A percentile compares a stretch with the other conserved stretches of the same genome.
Conservation (phyloP, 2,888 invertebrate species). For the Amiota communis region DNA sequence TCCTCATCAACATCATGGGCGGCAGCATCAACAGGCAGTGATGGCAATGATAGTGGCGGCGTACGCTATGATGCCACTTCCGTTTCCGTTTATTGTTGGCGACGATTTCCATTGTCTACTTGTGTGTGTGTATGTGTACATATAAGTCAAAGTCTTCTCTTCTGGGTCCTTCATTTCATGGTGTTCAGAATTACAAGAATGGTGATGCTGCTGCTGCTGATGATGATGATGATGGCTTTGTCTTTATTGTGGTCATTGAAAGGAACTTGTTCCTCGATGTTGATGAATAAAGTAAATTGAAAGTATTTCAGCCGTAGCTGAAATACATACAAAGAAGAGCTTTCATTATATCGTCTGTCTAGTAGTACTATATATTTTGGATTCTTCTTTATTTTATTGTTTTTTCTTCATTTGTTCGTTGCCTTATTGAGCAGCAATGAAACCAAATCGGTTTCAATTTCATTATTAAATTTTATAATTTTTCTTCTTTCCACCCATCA, state of each 20-base stretch:
- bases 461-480: constrained; percentile 19
- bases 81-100: constrained; percentile 21
- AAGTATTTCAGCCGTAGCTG: not conserved
- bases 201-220: not conserved
- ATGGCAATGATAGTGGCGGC: not conserved
- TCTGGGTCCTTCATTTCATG: too few species aligned
- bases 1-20: not conserved
- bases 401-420: not conserved
- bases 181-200: not conserved
- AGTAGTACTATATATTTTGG: not conserved
- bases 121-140: not conserved
- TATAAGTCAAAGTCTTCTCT: too few species aligned
- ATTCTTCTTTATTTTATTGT: constrained; percentile 4
- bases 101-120: not conserved
- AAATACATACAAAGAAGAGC: not conserved
- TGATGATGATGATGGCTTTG: constrained; percentile 18
- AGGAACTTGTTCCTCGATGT: not conserved
- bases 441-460: constrained; percentile 15
- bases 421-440: constrained; percentile 5
- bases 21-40: not conserved
- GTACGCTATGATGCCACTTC: constrained; percentile 15
- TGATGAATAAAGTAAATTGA: not conserved
- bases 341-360: not conserved
- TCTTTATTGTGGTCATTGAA: constrained; percentile 25
- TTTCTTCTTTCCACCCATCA: not conserved